phyloP scores from a whole-genome alignment of 2,888 invertebrate species.

The Stomorhina lunata region DNA sequence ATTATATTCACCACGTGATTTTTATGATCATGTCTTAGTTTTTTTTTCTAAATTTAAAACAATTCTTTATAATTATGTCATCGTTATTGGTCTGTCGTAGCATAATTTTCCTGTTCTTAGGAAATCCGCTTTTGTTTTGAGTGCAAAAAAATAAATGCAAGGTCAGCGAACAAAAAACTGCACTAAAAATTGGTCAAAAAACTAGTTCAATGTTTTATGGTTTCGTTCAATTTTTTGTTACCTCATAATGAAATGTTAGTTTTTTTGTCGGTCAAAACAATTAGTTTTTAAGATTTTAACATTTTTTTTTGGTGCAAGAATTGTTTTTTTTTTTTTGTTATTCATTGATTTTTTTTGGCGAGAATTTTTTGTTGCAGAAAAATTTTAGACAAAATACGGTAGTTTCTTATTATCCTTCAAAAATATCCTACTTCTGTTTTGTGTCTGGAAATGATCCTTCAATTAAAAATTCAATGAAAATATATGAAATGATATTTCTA shows the following conservation, averaged over 20 bases:
- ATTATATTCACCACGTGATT: constrained; percentile 44
- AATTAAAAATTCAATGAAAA: too few relatives aligned
- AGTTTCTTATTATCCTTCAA: neutral
- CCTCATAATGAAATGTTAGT: neutral
- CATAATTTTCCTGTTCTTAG: neutral
- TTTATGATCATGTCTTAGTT: constrained; percentile 7
- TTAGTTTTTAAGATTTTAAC: neutral
- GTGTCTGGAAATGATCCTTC: too few relatives aligned
- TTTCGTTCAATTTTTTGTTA: neutral
- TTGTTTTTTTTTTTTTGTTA: neutral
- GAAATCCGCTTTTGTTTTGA: constrained; percentile 56
- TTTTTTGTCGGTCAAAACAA: neutral
- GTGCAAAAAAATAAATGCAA: constrained; percentile 43
- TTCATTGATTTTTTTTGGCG: neutral
- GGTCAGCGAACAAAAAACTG: constrained; percentile 71
- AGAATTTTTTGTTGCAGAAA: neutral
- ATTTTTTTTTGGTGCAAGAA: neutral
- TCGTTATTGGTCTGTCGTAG: neutral
- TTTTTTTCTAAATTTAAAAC: neutral
- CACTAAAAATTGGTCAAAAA: constrained; percentile 77
- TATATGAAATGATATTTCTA: too few relatives aligned
- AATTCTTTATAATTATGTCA: constrained; percentile 62
- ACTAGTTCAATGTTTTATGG: constrained; percentile 72
- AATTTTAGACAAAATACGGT: neutral
- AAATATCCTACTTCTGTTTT: too few relatives aligned